Conservation (phyloP, 2,888 invertebrate genomes). For the Oligia latruncula region DNA sequence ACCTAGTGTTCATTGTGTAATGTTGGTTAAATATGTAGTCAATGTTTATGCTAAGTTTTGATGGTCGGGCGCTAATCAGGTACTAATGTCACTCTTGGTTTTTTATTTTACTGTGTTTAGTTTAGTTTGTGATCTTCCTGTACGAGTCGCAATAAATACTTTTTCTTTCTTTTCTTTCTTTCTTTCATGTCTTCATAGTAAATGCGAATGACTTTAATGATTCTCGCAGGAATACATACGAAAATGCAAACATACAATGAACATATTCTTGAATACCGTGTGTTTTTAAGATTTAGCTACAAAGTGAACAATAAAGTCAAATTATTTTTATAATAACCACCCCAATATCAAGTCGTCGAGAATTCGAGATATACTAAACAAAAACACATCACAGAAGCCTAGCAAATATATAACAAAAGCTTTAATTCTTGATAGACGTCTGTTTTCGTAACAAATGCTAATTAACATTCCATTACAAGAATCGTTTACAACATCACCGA, state of each 20-base stretch:
- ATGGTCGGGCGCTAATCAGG: constrained; percentile 24
- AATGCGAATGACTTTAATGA: constrained; percentile 11
- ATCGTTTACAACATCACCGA: constrained; percentile 61
- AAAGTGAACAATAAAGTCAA: background rate
- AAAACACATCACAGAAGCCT: constrained; percentile 11
- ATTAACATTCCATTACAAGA: constrained; percentile 65
- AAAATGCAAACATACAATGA: background rate
- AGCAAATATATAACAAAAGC: background rate
- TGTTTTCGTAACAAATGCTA: constrained; percentile 53
- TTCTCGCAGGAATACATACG: background rate
- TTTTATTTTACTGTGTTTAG: too few relatives aligned
- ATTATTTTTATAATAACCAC: background rate
- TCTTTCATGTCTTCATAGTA: constrained; percentile 3
- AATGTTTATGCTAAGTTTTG: constrained; percentile 26
- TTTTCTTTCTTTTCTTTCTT: too few relatives aligned
- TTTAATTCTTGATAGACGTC: constrained; percentile 39
- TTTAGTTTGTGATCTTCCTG: too few relatives aligned
- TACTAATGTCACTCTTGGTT: too few relatives aligned
- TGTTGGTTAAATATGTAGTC: constrained; percentile 25
- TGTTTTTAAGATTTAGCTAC: background rate
- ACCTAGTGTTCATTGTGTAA: constrained; percentile 6
- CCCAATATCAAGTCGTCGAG: background rate
- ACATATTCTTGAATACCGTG: background rate
- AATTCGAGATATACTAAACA: background rate
- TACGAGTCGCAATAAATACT: too few relatives aligned